Percentiles rank a stretch among this genome's conserved stretches.
phyloP scores from a whole-genome alignment of 2,888 invertebrate species.

The Sicus ferrugineus region DNA sequence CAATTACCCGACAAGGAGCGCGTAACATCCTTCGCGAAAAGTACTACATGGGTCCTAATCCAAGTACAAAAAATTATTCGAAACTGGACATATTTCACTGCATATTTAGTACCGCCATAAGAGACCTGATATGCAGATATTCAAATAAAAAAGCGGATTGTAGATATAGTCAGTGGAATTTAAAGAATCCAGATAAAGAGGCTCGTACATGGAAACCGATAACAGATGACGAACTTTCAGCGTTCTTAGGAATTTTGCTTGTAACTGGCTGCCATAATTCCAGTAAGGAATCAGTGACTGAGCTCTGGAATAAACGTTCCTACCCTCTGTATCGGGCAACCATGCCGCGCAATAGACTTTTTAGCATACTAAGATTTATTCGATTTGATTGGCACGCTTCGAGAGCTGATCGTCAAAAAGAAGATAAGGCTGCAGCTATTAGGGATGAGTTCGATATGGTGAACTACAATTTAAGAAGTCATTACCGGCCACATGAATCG shows the following conservation, averaged over 20 bases:
- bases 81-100: neutral
- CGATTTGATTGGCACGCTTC: neutral
- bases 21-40: neutral
- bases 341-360: neutral
- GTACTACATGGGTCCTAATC: conserved; percentile 2
- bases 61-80: neutral
- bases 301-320: neutral
- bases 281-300: neutral
- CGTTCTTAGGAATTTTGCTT: neutral
- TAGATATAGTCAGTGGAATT: neutral
- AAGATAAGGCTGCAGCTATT: conserved; percentile 7
- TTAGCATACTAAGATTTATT: neutral
- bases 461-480: neutral
- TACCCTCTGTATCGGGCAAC: neutral
- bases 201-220: neutral
- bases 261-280: neutral
- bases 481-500: neutral
- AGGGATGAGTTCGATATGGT: neutral
- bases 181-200: conserved; percentile 3
- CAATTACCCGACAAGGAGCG: neutral
- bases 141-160: neutral
- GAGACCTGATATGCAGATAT: conserved; percentile 7
- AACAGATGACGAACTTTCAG: neutral
- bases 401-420: neutral
- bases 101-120: neutral